Evolutionary conservation across 2,888 invertebrate species (phyloP), one percentile per base, ranked within the genome.

Genomic region (Tinea trinotella): DNA sequence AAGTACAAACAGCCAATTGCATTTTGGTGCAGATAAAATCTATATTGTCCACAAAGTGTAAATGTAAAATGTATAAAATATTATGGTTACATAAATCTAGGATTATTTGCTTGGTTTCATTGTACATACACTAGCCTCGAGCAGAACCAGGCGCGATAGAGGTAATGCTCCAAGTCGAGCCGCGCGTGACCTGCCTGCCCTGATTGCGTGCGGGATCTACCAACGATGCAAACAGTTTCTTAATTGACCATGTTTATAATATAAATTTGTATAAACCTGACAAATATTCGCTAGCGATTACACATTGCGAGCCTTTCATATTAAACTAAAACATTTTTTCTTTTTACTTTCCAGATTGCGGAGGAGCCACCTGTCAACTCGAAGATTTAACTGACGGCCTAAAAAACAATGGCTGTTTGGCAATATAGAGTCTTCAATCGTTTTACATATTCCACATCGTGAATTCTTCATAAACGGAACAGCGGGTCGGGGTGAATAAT

Each of bases 101-200:
- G 40, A 40, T 40, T 40, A 15, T 15, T 40, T 40, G 15, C 40
- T 30, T 30, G 30, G 4, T 40, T 40, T 15, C 40, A 40, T 40
- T 40, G 40, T 40, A 40, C 15, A 40, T 40, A 13, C 1, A 40
- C 40, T 40, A 40, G 40, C 40, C 40, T 40, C 40, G 40, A 13
- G 40, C 40, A 13, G 40, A 40, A 15, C 2, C 13, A 40, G 40
- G 30, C 30, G 7, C 30, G 30, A 30, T 30, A 30, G 30, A 30
- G 30, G 30, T 30, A 30, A 30, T 30, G 2, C 30, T 7, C 13
- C 40, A 13, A 40, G 13, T 40, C 40, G 40, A 15, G 40, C 59
- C 64, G 72, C 71, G 71, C 84, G 84, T 84, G 84, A 84, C 84
- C 76, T 60, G 82, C 62, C 76, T 70, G 83, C 77, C 81, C 83